These are phyloP conservation scores for Thaumetopoea pityocampa DNA, from an alignment of 1,140 invertebrate species.

Conservation along the genomic window DNA sequence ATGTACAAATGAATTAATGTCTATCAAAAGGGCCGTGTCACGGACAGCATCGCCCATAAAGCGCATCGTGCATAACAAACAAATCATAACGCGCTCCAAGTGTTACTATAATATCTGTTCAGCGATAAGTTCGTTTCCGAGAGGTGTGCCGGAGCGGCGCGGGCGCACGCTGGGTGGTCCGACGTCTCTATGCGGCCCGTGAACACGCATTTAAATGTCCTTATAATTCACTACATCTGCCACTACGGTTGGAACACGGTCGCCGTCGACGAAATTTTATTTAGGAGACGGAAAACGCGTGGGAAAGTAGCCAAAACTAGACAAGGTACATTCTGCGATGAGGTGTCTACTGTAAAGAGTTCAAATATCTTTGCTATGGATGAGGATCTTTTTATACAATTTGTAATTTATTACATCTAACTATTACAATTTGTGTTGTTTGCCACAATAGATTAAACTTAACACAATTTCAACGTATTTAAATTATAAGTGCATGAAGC, in stretches of 20 bases:
- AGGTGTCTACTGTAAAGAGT: too few species aligned
- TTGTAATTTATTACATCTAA: too few species aligned
- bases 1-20: slow-evolving; percentile 2
- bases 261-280: slow-evolving; percentile 16
- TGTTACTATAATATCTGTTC: slow-evolving; percentile 20
- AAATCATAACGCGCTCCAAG: slow-evolving; percentile 19
- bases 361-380: too few species aligned
- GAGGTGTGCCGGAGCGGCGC: slow-evolving; percentile 22
- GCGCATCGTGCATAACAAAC: slow-evolving; percentile 11
- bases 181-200: slow-evolving; percentile 60
- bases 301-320: slow-evolving; percentile 5
- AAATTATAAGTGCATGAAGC: too few species aligned
- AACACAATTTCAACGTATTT: too few species aligned
- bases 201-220: slow-evolving; percentile 62
- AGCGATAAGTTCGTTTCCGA: slow-evolving; percentile 25
- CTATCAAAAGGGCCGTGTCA: neutral
- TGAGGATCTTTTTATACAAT: too few species aligned
- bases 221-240: slow-evolving; percentile 69
- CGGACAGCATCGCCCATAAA: neutral
- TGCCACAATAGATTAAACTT: too few species aligned
- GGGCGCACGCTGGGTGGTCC: slow-evolving; percentile 54
- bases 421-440: too few species aligned
- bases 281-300: slow-evolving; percentile 7
- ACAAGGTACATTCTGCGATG: slow-evolving; percentile 3
- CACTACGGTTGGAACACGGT: slow-evolving; percentile 36